phyloP scores from a whole-genome alignment of 2,113 vertebrate genomes.

The Callopanchax toddi region DNA sequence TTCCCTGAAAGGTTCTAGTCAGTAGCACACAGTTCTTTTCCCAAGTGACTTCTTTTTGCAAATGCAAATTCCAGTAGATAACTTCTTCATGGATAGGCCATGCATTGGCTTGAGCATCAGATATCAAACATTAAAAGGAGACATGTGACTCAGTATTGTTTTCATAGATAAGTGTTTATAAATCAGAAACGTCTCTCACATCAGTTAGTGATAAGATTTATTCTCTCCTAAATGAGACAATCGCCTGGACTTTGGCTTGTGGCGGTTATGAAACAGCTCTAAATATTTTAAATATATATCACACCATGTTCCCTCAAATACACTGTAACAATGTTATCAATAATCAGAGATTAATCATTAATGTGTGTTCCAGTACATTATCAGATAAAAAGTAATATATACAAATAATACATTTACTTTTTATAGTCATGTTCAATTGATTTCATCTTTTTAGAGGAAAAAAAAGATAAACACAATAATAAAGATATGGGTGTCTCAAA shows the following conservation, averaged over 20 bases:
- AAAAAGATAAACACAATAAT: conserved; percentile 8
- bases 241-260: background rate
- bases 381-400: conserved; percentile 7
- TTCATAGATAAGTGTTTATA: background rate
- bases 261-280: background rate
- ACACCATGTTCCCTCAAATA: too few species aligned
- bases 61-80: too few species aligned
- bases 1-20: too few species aligned
- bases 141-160: too few species aligned
- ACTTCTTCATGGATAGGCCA: too few species aligned
- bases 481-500: background rate
- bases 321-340: conserved; percentile 28
- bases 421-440: background rate
- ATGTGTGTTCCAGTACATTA: conserved; percentile 13
- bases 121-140: too few species aligned
- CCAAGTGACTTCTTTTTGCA: too few species aligned
- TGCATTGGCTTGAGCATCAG: too few species aligned
- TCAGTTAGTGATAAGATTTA: background rate
- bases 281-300: background rate
- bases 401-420: conserved; percentile 4
- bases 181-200: background rate
- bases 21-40: too few species aligned
- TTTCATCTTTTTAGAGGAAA: background rate
- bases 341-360: conserved; percentile 33
- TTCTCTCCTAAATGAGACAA: too few species aligned